phyloP scores from a whole-genome alignment of 2,113 vertebrate species.

The Melanerpes formicivorus region DNA sequence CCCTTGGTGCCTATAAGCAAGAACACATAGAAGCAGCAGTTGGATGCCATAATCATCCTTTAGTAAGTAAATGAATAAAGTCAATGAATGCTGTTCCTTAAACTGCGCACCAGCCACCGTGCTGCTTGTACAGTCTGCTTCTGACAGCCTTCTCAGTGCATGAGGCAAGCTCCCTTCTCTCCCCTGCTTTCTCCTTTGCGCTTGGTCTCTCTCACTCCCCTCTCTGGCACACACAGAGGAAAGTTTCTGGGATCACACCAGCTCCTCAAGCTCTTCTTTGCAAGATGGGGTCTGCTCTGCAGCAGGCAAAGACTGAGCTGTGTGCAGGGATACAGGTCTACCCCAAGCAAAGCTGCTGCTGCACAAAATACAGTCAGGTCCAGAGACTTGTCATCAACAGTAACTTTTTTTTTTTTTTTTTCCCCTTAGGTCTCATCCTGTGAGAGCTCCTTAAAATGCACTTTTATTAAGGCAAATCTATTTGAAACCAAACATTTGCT shows the following conservation, averaged over 20 bases:
- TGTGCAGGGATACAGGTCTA: background rate
- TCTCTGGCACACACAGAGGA: background rate
- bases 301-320: background rate
- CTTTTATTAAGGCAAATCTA: background rate
- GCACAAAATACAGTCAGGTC: background rate
- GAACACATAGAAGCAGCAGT: conserved; percentile 64
- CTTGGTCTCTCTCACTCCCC: background rate
- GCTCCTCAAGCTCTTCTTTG: conserved; percentile 4
- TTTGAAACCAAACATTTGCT: background rate
- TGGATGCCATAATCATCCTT: conserved; percentile 69
- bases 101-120: background rate
- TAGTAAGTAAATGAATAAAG: conserved; percentile 38
- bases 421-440: background rate
- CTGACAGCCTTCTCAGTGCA: conserved; percentile 54
- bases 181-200: background rate
- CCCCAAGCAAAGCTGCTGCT: background rate
- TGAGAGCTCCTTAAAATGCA: background rate
- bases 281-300: background rate
- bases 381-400: background rate
- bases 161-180: conserved; percentile 20
- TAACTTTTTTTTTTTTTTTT: no score
- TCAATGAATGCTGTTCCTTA: conserved; percentile 22
- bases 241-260: conserved; percentile 59
- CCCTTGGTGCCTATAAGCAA: conserved; percentile 72
- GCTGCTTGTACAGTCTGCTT: conserved; percentile 22